Conservation (phyloP, 2,113 vertebrate species). For the Eclectus roratus region DNA sequence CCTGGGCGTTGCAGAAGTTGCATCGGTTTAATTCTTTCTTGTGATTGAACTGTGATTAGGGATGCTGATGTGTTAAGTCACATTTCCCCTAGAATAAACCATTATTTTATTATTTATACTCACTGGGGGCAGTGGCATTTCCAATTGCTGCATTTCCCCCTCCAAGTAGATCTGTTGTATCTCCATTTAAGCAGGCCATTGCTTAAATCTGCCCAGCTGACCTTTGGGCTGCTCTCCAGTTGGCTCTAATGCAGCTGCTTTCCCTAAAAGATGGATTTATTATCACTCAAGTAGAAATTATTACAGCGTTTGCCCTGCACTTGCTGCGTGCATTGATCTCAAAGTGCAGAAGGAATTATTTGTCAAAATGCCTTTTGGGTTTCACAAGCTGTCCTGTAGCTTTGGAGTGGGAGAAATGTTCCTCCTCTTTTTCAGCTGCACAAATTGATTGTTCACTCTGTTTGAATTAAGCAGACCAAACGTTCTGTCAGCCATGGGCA, state of each 20-base stretch:
- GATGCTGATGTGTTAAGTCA: not conserved
- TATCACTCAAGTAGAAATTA: constrained; percentile 15
- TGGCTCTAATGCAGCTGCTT: not conserved
- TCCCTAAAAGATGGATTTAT: constrained; percentile 38
- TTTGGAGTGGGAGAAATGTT: not conserved
- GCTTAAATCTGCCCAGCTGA: not conserved
- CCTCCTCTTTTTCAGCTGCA: not conserved
- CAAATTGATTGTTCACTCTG: not conserved
- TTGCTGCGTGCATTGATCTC: not conserved
- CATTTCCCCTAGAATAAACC: not conserved
- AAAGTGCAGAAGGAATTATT: not conserved
- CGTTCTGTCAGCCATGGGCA: not conserved
- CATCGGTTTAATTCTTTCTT: not conserved
- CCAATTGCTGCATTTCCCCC: not conserved
- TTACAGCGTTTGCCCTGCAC: not conserved
- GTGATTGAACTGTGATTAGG: not conserved
- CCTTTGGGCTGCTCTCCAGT: constrained; percentile 19
- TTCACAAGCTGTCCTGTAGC: not conserved
- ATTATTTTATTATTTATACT: not conserved
- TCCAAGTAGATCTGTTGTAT: not conserved
- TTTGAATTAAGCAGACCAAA: not conserved
- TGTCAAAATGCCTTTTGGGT: not conserved
- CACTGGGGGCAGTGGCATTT: not conserved
- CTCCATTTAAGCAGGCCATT: not conserved
- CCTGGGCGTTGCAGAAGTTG: not conserved